A percentile compares a stretch with the other conserved stretches of the same genome.
Evolutionary conservation across 2,888 invertebrate genomes (phyloP).

Genomic region (Ochropleura plecta): DNA sequence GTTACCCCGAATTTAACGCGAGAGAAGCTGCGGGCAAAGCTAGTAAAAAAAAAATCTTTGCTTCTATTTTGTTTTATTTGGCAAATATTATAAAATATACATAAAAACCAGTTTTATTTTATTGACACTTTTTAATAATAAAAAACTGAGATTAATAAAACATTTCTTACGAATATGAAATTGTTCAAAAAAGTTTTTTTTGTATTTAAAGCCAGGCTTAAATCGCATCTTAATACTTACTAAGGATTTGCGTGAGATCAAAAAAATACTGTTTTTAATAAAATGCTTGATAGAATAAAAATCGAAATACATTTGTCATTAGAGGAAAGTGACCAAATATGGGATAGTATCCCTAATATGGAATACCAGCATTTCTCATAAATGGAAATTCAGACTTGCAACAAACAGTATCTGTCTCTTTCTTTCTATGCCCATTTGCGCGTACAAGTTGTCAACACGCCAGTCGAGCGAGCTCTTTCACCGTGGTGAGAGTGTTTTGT

Average conservation of each 20-base stretch:
- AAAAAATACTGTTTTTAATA: constrained; percentile 15
- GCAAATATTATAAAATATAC: neutral
- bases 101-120: neutral
- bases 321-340: too few relatives aligned
- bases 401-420: too few relatives aligned
- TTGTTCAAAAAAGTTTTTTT: neutral
- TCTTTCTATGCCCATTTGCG: too few relatives aligned
- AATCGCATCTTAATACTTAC: constrained; percentile 1
- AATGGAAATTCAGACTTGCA: too few relatives aligned
- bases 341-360: too few relatives aligned
- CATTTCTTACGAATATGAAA: constrained; percentile 12
- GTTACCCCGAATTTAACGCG: too few relatives aligned
- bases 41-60: too few relatives aligned
- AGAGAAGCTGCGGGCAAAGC: too few relatives aligned
- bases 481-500: too few relatives aligned
- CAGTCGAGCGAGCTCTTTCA: too few relatives aligned
- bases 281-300: constrained; percentile 13
- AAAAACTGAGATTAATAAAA: neutral
- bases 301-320: constrained; percentile 21
- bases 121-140: neutral
- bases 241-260: constrained; percentile 18
- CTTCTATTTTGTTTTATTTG: neutral
- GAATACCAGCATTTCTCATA: too few relatives aligned
- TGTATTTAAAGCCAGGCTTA: constrained; percentile 4
- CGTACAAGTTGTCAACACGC: too few relatives aligned